Percentiles rank a stretch among this genome's conserved stretches.
Evolutionary conservation across 2,888 invertebrate genomes (phyloP).

Genomic region (Myopa tessellatipennis): DNA sequence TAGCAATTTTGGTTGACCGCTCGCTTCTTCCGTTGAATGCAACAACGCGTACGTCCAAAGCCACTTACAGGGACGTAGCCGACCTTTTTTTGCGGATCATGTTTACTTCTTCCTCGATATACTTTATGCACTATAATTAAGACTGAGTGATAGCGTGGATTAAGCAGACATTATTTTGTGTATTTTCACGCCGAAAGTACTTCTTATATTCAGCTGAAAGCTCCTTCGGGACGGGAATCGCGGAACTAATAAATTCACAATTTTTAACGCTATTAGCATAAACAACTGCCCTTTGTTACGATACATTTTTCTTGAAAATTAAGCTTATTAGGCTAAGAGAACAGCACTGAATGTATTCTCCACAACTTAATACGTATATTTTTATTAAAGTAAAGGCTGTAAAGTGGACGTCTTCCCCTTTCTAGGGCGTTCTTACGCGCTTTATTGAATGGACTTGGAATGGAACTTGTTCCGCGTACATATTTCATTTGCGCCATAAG

Average conservation of each 20-base stretch:
- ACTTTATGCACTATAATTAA: too few species aligned
- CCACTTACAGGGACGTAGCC: background rate
- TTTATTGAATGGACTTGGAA: background rate
- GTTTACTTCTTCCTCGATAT: too few species aligned
- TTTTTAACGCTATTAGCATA: too few species aligned
- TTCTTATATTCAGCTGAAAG: too few species aligned
- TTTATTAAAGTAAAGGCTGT: background rate
- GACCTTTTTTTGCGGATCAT: background rate
- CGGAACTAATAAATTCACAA: too few species aligned
- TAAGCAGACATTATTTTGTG: too few species aligned
- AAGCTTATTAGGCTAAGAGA: too few species aligned
- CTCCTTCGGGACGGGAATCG: too few species aligned
- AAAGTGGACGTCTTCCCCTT: background rate
- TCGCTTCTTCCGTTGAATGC: background rate
- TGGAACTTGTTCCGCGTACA: constrained; percentile 32
- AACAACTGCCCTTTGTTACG: background rate
- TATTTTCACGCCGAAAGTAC: too few species aligned
- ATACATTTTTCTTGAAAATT: too few species aligned
- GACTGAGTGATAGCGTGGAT: too few species aligned
- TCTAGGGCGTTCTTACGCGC: background rate
- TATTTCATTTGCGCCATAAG: constrained; percentile 20
- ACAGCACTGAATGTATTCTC: too few species aligned
- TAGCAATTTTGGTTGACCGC: constrained; percentile 40
- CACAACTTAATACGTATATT: background rate
- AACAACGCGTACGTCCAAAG: background rate